Base-by-base conservation (phyloP, 1,140 invertebrate species). In the Penaeus chinensis region DNA sequence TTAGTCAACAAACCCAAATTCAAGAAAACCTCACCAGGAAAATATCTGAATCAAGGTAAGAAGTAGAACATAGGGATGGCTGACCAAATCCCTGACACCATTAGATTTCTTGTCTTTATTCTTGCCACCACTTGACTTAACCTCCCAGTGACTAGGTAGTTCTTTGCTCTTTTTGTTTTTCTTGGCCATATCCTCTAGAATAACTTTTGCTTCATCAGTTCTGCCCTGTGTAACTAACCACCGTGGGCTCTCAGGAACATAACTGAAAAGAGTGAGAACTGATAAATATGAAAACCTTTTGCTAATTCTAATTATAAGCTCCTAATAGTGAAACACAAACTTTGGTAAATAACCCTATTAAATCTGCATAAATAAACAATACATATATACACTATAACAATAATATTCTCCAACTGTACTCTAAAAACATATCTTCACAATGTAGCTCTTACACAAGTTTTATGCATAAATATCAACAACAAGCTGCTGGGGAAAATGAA, bases 161-260 rank as follows among this genome's bases (percentile, higher is more conserved):
- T 32, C 78, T 65, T 62, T 19, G 54, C 74, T 32, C 63, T 74
- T 85, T 0, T 89, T 78, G 87, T 91, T 91, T 37, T 74, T 69
- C 65, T 69, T 77, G 16, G 89, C 90, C 37, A 90, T 84, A 0
- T 32, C 22, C n/a, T 90, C 62, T 19, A 91, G 81, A 24, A 84
- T 78, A 27, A 16, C 47, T 76, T 90, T 85, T 22, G 90, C 91
- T 83, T 91, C 90, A 20, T 82, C 81, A 24, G 54, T 42, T 61
- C 80, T 79, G 20, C 89, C 89, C 22, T 90, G 54, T 13, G 85
- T 85, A 22, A 89, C 65, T 47, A 90, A 69, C 91, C 89, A 91
- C 20, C 90, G 89, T 62, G 91, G 91, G 62, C 90, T 91, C 78
- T 91, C 91, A 16, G 90, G 90, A 86, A 93, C 93, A 92, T 93